Evolutionary conservation across 2,888 invertebrate species (phyloP).

Genomic region (Oligia strigilis): DNA sequence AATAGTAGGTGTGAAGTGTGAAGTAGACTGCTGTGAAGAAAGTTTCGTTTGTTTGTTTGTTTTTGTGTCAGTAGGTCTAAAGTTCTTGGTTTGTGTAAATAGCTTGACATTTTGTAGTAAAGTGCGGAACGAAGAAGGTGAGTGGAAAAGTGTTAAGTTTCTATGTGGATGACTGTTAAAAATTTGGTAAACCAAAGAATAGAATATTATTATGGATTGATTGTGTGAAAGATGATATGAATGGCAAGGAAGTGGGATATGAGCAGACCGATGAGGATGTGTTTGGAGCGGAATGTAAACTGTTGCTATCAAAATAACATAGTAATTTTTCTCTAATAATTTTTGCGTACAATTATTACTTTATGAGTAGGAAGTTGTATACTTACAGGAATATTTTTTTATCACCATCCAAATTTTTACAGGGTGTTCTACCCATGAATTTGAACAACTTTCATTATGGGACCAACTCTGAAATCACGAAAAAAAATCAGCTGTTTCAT

Average conservation of each 20-base stretch:
- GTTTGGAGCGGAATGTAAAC: not conserved
- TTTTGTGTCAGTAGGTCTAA: slow-evolving; percentile 43
- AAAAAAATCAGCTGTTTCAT: too few species aligned
- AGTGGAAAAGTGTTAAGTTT: not conserved
- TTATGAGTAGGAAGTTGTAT: not conserved
- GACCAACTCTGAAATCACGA: too few species aligned
- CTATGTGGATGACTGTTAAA: not conserved
- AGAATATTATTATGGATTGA: not conserved
- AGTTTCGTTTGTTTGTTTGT: slow-evolving; percentile 40
- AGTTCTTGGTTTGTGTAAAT: not conserved
- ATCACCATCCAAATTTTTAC: too few species aligned
- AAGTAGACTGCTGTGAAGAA: slow-evolving; percentile 31
- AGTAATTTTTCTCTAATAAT: not conserved
- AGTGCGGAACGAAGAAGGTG: not conserved
- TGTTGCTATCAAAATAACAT: not conserved
- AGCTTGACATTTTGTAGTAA: not conserved
- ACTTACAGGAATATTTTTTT: too few species aligned
- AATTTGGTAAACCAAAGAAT: not conserved
- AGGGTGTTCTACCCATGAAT: too few species aligned
- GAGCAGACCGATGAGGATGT: not conserved
- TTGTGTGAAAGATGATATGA: not conserved
- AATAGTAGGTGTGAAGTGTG: slow-evolving; percentile 49
- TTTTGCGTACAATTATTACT: not conserved
- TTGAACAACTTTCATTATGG: too few species aligned
- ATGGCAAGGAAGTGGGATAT: not conserved